Percentiles rank a stretch among this genome's conserved stretches.
phyloP scores from a whole-genome alignment of 2,113 vertebrate genomes.

The Entelurus aequoreus region DNA sequence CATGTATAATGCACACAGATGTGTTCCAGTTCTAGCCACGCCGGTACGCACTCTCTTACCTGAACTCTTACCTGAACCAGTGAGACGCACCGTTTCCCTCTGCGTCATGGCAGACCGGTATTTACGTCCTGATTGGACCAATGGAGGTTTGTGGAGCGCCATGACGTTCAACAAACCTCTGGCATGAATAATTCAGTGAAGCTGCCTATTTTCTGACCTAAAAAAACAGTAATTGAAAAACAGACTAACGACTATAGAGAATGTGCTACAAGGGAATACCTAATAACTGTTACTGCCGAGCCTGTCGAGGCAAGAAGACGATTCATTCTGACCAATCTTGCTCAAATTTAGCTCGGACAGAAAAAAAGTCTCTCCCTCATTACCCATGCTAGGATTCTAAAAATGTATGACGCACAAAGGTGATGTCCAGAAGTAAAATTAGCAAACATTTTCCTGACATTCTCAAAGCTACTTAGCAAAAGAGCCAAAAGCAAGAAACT shows the following conservation, averaged over 20 bases:
- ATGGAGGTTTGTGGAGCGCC: slow-evolving; percentile 32
- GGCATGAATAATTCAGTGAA: slow-evolving; percentile 16
- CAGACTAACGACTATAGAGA: neutral
- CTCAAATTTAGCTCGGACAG: too few species aligned
- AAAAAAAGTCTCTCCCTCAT: too few species aligned
- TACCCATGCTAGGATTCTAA: too few species aligned
- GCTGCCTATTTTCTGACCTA: slow-evolving; percentile 34
- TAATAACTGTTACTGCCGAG: neutral
- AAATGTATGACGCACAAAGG: too few species aligned
- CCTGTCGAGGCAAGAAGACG: neutral
- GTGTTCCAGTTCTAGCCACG: slow-evolving; percentile 25
- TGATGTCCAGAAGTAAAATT: too few species aligned
- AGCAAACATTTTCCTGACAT: too few species aligned
- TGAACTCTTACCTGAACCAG: slow-evolving; percentile 26
- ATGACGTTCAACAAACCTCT: slow-evolving; percentile 21
- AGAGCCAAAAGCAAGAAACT: too few species aligned
- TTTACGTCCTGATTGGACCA: slow-evolving; percentile 14
- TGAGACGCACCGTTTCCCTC: slow-evolving; percentile 4
- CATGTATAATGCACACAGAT: slow-evolving; percentile 10
- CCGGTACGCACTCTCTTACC: slow-evolving; percentile 11
- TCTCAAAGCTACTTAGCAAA: too few species aligned
- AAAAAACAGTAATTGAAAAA: slow-evolving; percentile 16
- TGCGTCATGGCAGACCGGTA: slow-evolving; percentile 36
- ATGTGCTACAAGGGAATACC: neutral
- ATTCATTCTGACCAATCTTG: too few species aligned